These are phyloP conservation scores for Aphrophora alni DNA, from an alignment of 2,888 invertebrate species.

Conservation along the genomic window DNA sequence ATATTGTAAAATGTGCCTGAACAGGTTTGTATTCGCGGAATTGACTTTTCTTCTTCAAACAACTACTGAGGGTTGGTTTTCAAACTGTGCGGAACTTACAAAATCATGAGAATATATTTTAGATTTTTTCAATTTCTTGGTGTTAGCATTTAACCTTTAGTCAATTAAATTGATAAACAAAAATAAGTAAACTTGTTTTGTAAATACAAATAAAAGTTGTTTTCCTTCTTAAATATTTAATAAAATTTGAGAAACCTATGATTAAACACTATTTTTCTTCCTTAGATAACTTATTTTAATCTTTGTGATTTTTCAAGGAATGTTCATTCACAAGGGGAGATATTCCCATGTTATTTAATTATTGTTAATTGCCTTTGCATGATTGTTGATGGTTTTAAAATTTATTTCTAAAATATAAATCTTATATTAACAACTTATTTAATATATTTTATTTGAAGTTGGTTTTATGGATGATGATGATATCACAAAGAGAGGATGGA, in stretches of 20 bases:
- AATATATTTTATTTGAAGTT: neutral
- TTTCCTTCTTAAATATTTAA: neutral
- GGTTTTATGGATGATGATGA: no score
- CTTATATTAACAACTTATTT: neutral
- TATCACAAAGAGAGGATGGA: no score
- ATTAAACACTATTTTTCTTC: neutral
- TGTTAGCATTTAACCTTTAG: conserved; percentile 33
- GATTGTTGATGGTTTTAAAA: neutral
- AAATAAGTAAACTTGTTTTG: conserved; percentile 11
- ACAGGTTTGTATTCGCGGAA: neutral
- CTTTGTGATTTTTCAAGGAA: neutral
- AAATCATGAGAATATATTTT: conserved; percentile 12
- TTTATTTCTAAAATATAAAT: neutral
- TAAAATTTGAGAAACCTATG: neutral
- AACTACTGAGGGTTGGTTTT: neutral
- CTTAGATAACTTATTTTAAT: neutral
- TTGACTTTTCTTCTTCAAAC: neutral
- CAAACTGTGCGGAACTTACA: neutral
- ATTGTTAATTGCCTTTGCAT: neutral
- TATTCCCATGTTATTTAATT: neutral
- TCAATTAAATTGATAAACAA: conserved; percentile 31
- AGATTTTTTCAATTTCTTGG: conserved; percentile 28
- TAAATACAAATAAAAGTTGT: conserved; percentile 23
- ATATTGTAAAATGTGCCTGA: neutral
- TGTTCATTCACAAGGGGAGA: neutral